Base-by-base conservation (phyloP, 2,113 vertebrate genomes). In the Eptesicus fuscus region DNA sequence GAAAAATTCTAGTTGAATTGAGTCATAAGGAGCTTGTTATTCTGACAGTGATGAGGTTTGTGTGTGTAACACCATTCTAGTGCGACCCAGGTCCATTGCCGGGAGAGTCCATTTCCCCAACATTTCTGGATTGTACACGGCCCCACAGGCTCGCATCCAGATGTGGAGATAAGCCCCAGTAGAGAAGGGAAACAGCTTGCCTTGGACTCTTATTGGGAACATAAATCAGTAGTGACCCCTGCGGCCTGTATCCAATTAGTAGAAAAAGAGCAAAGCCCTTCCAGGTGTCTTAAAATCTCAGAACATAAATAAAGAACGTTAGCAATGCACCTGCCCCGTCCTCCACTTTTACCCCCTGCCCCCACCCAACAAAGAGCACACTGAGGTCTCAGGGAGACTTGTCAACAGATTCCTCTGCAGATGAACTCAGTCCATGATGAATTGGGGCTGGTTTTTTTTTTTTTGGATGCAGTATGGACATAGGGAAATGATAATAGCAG, bases 271-370 rank as follows among this genome's bases (percentile, higher is more conserved):
- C 82, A 49, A 23, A 70, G 42, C 17, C 70, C 90, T 73, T 51
- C 5, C 40, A 61, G 71, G 51, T 61, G 40, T 93, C 47, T 56
- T 53, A 20, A 85, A 93, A 86, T 74, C 67, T 88, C 91, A 91
- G 53, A 77, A 47, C 42, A 37, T n/a, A 73, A 82, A 88, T n/a
- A 73, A 3, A 30, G 61, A 90, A 47, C 0, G 25, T 37, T 65
- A 88, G 49, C 88, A 67, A 69, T 12, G 53, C 53, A 40, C 40
- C 44, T 23, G 28, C 13, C 9, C 7, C 3, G 6, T 77, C 17
- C 16, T 22, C 40, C 56, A 3, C 12, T 47, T 44, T 35, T 22
- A 65, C 35, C 25, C 25, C 11, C 2, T 35, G 25, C 7, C 71
- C 47, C 20, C n/a, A 88, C 47, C 20, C 40, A 88, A 23, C 32